Evolutionary conservation across 2,797 vertebrate species (phyloP).

Genomic region (Helostoma temminkii): DNA sequence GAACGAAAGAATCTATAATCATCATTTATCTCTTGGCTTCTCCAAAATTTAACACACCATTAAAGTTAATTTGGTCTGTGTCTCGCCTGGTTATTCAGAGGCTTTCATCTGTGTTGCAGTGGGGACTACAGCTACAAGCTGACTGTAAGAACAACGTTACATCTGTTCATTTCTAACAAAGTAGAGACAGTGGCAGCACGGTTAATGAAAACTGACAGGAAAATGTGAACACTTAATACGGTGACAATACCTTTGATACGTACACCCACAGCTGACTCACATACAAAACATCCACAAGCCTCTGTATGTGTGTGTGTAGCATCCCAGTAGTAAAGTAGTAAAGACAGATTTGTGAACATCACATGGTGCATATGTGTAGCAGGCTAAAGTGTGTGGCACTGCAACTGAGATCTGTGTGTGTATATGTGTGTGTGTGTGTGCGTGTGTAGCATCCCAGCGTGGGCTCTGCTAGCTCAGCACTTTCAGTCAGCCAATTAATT

Average conservation of each 20-base stretch:
- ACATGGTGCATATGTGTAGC: constrained; percentile 34
- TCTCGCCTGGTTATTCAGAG: constrained; percentile 42
- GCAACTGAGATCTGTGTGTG: constrained; percentile 47
- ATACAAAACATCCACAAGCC: constrained; percentile 14
- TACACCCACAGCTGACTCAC: constrained; percentile 37
- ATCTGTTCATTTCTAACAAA: constrained; percentile 46
- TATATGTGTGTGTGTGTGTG: constrained; percentile 40
- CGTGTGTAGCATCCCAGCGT: constrained; percentile 60
- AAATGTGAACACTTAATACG: constrained; percentile 45
- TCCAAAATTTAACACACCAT: constrained; percentile 38
- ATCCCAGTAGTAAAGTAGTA: not conserved
- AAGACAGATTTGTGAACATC: constrained; percentile 35
- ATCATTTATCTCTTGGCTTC: constrained; percentile 25
- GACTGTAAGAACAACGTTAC: constrained; percentile 35
- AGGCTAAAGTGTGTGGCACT: constrained; percentile 31
- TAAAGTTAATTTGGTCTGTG: constrained; percentile 50
- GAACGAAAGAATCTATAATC: constrained; percentile 37
- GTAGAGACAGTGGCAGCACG: constrained; percentile 29
- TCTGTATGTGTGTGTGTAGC: not conserved
- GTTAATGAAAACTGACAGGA: constrained; percentile 58
- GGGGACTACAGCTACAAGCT: constrained; percentile 45
- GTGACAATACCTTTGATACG: constrained; percentile 59
- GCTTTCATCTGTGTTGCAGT: constrained; percentile 43
- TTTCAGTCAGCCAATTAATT: constrained; percentile 84
- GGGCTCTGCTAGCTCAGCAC: constrained; percentile 79